Evolutionary conservation across 2,113 vertebrate species (phyloP).

Genomic region (Isichthys henryi): DNA sequence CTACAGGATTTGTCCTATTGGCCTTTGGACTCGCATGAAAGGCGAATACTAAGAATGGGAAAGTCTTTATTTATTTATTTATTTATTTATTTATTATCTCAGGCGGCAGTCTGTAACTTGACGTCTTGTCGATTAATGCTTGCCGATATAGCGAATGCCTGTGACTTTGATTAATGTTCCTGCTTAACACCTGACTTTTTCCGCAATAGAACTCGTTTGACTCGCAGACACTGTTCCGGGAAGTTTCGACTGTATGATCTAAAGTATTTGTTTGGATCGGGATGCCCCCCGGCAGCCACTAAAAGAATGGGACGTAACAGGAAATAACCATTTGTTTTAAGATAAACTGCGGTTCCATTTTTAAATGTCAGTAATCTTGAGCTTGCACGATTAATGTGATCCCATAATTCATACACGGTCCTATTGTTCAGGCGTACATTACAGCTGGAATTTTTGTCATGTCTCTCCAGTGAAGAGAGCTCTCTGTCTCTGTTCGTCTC

Average conservation of each 20-base stretch:
- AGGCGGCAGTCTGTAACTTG: background rate
- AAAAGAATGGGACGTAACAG: background rate
- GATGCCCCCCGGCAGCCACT: background rate
- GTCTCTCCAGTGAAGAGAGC: background rate
- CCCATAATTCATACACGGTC: background rate
- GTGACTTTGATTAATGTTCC: background rate
- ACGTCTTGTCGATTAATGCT: background rate
- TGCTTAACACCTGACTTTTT: background rate
- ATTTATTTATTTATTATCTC: background rate
- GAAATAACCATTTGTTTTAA: background rate
- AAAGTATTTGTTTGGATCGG: background rate
- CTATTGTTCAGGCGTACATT: background rate
- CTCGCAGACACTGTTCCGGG: background rate
- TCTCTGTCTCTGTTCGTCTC: background rate
- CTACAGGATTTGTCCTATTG: conserved; percentile 18
- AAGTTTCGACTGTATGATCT: background rate
- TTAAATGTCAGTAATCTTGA: background rate
- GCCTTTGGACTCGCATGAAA: conserved; percentile 17
- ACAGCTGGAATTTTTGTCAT: background rate
- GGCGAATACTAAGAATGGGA: background rate
- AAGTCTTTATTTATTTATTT: background rate
- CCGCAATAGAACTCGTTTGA: background rate
- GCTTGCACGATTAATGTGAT: background rate
- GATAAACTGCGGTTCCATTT: background rate
- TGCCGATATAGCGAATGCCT: background rate